Base-by-base conservation (phyloP, 2,888 invertebrate species). In the Eueremaeus valkanovi region DNA sequence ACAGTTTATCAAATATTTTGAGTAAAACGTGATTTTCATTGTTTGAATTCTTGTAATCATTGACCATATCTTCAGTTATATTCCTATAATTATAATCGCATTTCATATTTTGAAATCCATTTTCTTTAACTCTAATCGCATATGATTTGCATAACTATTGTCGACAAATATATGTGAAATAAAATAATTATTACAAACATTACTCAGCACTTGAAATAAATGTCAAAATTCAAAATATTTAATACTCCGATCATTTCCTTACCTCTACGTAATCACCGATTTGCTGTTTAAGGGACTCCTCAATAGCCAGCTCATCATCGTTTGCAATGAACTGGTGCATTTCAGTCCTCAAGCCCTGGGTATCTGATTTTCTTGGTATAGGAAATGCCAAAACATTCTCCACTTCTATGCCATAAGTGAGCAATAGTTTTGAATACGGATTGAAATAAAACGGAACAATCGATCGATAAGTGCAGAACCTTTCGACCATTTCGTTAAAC, bases 241-340 rank as follows among this genome's bases (percentile, higher is more conserved):
- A n/a, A n/a, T n/a, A n/a, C n/a, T n/a, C n/a, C n/a, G n/a, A n/a
- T n/a, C n/a, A n/a, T n/a, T n/a, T n/a, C n/a, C 77, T 49, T 78
- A 76, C 21, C 63, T 74, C 45, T 77, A 76, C 29, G 75, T 76
- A 45, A 73, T 73, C 11, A 70, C 58, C 49, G 78, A 79, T 29
- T 0, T 58, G 13, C 31, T 27, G 11, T 31, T 16, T 31, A 29
- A 29, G 21, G 36, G 66, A 40, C 24, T 72, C 51, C 3, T 72
- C 31, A 24, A 72, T 45, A 6, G 33, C 45, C 3, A 3, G 9
- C 8, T 21, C 2, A 9, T 73, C 24, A 5, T 58, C n/a, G 13
- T 73, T 49, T 2, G 73, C 8, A 1, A 73, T 18, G 33, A 73
- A 73, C n/a, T 73, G 68, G 36, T 73, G 33, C 24, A 33, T 31